Base-by-base conservation (phyloP, 2,888 invertebrate species). In the Polydrusus tereticollis region DNA sequence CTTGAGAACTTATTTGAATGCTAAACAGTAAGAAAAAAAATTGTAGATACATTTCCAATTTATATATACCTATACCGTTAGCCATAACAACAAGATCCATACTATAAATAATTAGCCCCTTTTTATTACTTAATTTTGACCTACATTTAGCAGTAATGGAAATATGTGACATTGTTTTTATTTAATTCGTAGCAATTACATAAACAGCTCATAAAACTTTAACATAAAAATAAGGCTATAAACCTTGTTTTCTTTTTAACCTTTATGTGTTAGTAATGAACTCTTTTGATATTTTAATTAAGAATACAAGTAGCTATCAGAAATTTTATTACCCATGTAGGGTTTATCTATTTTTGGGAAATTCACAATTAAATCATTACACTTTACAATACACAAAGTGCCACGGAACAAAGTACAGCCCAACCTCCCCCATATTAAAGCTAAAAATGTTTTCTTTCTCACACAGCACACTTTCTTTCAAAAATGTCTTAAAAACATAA, bases 201-300 rank as follows among this genome's bases (percentile, higher is more conserved):
- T 23, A 50, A 50, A 50, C 50, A 50, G 23, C 23, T 50, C 23
- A n/a, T 50, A 50, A 50, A 50, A 50, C 1, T 50, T 23, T 50
- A 50, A 50, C 50, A 23, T 50, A 50, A 50, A 45, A 50, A 50
- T 50, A 50, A 23, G 14, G 12, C 50, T 50, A 50, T 50, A 50
- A 50, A 50, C 23, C 8, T 50, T 23, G 23, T 50, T 21, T 41
- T 50, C 50, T 18, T 50, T 50, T 50, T 50, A 50, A 23, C 50
- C 50, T 50, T 50, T 50, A 50, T 50, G 23, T 50, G 5, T 14
- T 23, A 5, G n/a, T 50, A 50, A 23, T 50, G 23, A 50, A 50
- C 50, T 50, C 1, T 50, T 50, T 50, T 23, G 23, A 23, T 50
- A 23, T 50, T 50, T 12, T 45, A 45, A 45, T 20, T 45, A 12